Percentiles rank a stretch among this genome's conserved stretches.
Conservation (phyloP, 2,888 invertebrate genomes). For the Dione vanillae region DNA sequence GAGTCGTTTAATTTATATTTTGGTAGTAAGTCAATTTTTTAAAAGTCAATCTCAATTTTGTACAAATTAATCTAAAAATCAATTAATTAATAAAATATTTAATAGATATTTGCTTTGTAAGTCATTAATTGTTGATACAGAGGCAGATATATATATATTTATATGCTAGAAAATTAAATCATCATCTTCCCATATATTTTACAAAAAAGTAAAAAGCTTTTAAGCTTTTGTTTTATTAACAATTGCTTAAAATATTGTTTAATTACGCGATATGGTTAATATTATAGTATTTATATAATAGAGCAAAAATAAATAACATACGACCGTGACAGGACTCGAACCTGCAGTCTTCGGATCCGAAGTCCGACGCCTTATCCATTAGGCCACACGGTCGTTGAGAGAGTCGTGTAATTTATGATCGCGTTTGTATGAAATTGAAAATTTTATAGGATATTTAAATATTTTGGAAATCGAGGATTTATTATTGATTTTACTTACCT, state of each 20-base stretch:
- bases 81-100: not conserved
- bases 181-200: too few species aligned
- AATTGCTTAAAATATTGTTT: too few species aligned
- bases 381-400: conserved; percentile 85
- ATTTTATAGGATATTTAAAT: not conserved
- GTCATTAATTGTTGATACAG: too few species aligned
- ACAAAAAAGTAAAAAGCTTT: too few species aligned
- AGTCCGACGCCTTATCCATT: conserved; percentile 90
- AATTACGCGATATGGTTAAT: not conserved
- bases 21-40: not conserved
- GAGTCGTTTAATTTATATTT: not conserved
- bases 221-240: too few species aligned
- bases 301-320: not conserved
- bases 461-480: too few species aligned
- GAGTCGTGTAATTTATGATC: conserved; percentile 1
- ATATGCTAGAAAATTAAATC: too few species aligned
- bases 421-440: not conserved
- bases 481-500: too few species aligned
- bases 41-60: not conserved
- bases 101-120: not conserved
- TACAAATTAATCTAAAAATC: not conserved
- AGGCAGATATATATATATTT: too few species aligned
- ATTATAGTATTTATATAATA: not conserved
- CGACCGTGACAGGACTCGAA: conserved; percentile 90
- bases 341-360: conserved; percentile 90